A percentile compares a stretch with the other conserved stretches of the same genome.
phyloP scores from a whole-genome alignment of 2,113 vertebrate species.

The Otus sunia region DNA sequence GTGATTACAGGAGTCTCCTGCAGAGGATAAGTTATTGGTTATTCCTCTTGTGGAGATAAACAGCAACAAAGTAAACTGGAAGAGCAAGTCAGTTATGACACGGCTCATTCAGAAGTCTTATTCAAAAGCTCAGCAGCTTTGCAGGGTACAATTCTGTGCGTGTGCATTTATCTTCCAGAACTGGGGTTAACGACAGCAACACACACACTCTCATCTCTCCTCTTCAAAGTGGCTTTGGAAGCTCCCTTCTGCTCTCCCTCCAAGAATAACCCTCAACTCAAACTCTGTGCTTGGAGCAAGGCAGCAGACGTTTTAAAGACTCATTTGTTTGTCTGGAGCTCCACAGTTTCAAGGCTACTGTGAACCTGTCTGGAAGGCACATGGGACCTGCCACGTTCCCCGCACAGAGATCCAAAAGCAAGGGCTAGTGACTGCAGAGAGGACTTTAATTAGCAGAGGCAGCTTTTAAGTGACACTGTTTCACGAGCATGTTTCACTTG shows the following conservation, averaged over 20 bases:
- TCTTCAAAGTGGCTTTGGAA: background rate
- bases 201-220: background rate
- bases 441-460: background rate
- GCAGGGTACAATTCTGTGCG: fast-evolving
- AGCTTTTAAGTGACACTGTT: background rate
- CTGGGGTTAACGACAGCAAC: background rate
- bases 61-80: background rate
- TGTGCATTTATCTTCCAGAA: background rate
- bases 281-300: background rate
- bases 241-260: background rate
- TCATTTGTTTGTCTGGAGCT: background rate
- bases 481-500: background rate
- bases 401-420: too few species aligned
- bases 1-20: background rate
- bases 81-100: too few species aligned
- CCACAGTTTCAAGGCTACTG: background rate
- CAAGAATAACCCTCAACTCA: background rate
- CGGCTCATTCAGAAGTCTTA: fast-evolving
- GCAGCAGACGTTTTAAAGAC: background rate
- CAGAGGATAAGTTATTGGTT: background rate
- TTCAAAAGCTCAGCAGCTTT: background rate
- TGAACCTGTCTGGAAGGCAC: background rate
- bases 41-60: background rate
- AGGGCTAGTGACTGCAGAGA: background rate
- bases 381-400: background rate